Conservation (phyloP, 2,113 vertebrate genomes). For the Xiphophorus couchianus region DNA sequence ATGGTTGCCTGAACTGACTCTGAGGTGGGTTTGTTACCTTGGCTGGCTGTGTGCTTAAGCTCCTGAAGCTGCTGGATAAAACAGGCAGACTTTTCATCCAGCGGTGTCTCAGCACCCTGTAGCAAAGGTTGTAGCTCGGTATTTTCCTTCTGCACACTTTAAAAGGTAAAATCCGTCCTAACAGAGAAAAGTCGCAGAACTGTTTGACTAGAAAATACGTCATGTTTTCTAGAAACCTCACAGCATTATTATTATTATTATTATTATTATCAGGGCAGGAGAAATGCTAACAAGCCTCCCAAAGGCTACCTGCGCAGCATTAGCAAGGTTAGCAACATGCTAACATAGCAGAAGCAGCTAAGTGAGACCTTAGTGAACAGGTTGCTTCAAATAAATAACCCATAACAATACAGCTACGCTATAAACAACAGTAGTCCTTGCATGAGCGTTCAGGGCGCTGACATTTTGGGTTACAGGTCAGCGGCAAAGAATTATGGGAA, state of each 20-base stretch:
- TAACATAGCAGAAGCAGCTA: not conserved
- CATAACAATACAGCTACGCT: not conserved
- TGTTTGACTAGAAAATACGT: slow-evolving; percentile 38
- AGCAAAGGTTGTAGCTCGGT: slow-evolving; percentile 19
- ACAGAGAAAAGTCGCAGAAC: slow-evolving; percentile 24
- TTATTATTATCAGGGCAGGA: not conserved
- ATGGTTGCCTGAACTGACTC: not conserved
- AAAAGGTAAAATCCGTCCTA: slow-evolving; percentile 53
- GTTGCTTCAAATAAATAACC: no score
- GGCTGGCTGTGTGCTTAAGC: slow-evolving; percentile 49
- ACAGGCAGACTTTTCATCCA: slow-evolving; percentile 67
- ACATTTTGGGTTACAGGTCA: slow-evolving; percentile 72
- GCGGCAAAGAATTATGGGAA: slow-evolving; percentile 57
- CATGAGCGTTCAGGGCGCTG: slow-evolving; percentile 48
- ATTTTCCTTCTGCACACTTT: slow-evolving; percentile 65
- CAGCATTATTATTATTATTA: not conserved
- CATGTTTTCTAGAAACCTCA: slow-evolving; percentile 43
- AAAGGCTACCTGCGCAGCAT: not conserved
- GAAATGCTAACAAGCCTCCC: not conserved
- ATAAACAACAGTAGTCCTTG: not conserved
- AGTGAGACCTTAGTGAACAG: not conserved
- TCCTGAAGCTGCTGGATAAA: slow-evolving; percentile 27
- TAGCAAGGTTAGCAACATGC: not conserved
- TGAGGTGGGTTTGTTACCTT: slow-evolving; percentile 62
- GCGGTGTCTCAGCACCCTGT: slow-evolving; percentile 64